Conservation (phyloP, 2,797 vertebrate species). For the Urophycis tenuis region DNA sequence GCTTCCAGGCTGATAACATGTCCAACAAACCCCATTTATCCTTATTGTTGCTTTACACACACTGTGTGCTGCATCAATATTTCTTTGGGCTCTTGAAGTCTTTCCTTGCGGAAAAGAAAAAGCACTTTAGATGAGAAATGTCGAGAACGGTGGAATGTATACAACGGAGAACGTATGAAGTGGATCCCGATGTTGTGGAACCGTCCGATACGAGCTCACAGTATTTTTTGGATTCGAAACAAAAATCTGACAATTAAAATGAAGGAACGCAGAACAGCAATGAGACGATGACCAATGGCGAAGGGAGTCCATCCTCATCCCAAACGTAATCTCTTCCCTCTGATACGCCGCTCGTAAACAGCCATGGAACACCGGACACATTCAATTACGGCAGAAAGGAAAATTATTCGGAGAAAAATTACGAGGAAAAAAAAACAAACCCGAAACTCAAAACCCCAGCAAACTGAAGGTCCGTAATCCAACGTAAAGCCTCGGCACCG, state of each 20-base stretch:
- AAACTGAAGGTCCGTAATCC: background rate
- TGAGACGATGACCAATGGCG: background rate
- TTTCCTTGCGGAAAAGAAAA: background rate
- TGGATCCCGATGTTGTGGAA: background rate
- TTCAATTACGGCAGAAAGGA: background rate
- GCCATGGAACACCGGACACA: background rate
- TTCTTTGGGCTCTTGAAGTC: background rate
- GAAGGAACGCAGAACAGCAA: background rate
- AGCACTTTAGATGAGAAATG: background rate
- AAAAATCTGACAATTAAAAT: constrained; percentile 7
- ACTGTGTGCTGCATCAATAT: background rate
- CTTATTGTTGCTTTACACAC: background rate
- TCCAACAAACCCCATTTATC: background rate
- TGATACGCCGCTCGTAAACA: background rate
- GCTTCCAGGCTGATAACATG: background rate
- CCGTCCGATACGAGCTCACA: background rate
- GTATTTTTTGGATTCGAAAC: constrained; percentile 9
- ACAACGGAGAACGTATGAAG: background rate
- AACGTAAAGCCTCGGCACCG: background rate
- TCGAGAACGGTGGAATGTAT: background rate
- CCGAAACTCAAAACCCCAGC: background rate
- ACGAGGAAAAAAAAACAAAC: background rate
- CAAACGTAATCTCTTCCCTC: background rate
- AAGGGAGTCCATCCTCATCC: background rate
- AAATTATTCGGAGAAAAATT: background rate